Evolutionary conservation across 2,797 vertebrate genomes (phyloP).

Genomic region (Sebastes iracundus): DNA sequence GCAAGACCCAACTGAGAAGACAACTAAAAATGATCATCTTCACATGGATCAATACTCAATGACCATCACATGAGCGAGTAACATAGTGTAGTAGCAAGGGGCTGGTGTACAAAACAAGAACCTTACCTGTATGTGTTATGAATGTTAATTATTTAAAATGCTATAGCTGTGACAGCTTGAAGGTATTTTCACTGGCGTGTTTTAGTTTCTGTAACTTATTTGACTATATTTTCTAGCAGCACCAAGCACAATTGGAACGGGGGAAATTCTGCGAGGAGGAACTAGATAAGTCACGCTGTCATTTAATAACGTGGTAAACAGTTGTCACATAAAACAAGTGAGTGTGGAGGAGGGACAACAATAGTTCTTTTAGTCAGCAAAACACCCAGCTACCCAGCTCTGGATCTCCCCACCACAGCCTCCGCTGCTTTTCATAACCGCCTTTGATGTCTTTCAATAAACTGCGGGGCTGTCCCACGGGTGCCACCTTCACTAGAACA

Average conservation of each 20-base stretch:
- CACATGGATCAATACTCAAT: not conserved
- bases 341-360: conserved; percentile 54
- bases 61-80: not conserved
- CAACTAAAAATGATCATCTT: not conserved
- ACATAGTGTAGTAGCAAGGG: not conserved
- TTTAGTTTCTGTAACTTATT: not conserved
- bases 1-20: not conserved
- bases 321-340: conserved; percentile 34
- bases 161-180: not conserved
- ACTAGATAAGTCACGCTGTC: conserved; percentile 38
- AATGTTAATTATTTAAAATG: not conserved
- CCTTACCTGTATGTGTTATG: not conserved
- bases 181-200: not conserved
- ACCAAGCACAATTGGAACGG: not conserved
- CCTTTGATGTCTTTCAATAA: conserved; percentile 55
- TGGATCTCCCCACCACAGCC: conserved; percentile 55
- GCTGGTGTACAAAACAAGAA: not conserved
- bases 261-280: conserved; percentile 56
- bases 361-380: conserved; percentile 62
- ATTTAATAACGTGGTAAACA: conserved; percentile 35
- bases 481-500: conserved; percentile 48
- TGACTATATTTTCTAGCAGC: not conserved
- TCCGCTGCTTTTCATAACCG: conserved; percentile 28
- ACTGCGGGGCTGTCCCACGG: conserved; percentile 64
- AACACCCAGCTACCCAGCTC: conserved; percentile 32